Conservation (phyloP, 2,888 invertebrate species). For the Heteromyza rotundicornis region DNA sequence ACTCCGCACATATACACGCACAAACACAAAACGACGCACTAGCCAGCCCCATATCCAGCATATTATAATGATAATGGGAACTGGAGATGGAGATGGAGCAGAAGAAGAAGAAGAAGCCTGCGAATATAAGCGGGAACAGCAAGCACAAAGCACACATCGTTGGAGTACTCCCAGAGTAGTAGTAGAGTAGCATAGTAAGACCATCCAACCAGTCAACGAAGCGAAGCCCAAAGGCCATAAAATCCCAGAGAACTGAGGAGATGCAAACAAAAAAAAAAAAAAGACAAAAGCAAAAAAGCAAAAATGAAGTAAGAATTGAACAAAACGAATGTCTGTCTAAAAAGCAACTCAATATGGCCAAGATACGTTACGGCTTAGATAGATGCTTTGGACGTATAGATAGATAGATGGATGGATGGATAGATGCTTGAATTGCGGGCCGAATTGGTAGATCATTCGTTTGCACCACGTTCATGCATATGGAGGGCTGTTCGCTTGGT, state of each 20-base stretch:
- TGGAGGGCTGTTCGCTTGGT: not conserved
- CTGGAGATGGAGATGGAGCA: not conserved
- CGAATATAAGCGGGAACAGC: not conserved
- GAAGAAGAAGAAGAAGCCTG: not conserved
- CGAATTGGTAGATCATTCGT: too few species aligned
- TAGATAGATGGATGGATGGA: slow-evolving; percentile 3
- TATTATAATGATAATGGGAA: not conserved
- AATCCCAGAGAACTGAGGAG: slow-evolving; percentile 3
- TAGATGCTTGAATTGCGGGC: not conserved
- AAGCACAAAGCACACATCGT: not conserved
- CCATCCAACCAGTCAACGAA: not conserved
- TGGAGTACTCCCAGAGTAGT: too few species aligned
- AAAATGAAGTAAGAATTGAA: not conserved
- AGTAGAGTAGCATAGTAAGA: not conserved
- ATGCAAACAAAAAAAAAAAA: too few species aligned
- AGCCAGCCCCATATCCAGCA: not conserved
- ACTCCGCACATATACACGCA: slow-evolving; percentile 7
- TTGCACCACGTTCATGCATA: too few species aligned
- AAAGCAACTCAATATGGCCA: slow-evolving; percentile 5
- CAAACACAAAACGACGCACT: not conserved
- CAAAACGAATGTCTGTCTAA: slow-evolving; percentile 1
- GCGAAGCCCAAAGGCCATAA: slow-evolving; percentile 23
- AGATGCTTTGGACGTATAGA: slow-evolving; percentile 5
- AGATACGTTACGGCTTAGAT: not conserved
- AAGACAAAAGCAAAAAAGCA: not conserved